Base-by-base conservation (phyloP, 2,113 vertebrate species). In the Brevimyrus niger region DNA sequence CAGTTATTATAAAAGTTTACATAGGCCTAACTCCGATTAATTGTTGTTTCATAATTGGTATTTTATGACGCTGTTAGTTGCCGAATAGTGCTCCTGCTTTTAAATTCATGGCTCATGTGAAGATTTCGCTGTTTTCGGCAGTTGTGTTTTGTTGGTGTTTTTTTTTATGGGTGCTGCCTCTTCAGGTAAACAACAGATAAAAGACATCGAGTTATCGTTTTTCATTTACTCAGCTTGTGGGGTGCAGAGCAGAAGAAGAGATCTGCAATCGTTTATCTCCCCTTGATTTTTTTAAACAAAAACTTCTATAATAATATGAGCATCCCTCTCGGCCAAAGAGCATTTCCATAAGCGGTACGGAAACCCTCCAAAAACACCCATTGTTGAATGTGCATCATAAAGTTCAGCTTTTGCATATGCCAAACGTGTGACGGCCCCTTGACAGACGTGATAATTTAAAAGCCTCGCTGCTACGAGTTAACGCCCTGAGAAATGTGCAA, bases 401-500 rank as follows among this genome's bases (percentile, higher is more conserved):
- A 90, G 89, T 38, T 55, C 46, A 58, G 73, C 58, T 89, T 93
- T 94, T 90, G 94, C 96, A 94, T 94, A 95, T 95, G 96, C 95
- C 95, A 94, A 95, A 93, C 94, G 94, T 94, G 96, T 96, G 96
- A 96, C 95, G 96, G 94, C 95, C 96, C 95, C 91, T 95, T 93
- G 95, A 94, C 96, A 96, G 95, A 97, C 96, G 96, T 96, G 95
- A 95, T 96, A 97, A 97, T 97, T 97, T 97, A 96, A 96, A 94
- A 95, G 95, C 96, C 95, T 96, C 94, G 95, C 96, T 95, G 96
- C 90, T 94, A 92, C 86, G 44, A 46, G 90, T 90, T 92, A 91
- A 73, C 47, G 82, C 89, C 88, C 38, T 19, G 50, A 89, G 89
- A 53, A 65, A 55, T 13, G 87, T 10, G 65, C 76, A 35, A 51